phyloP scores from a whole-genome alignment of 2,113 vertebrate species.

The Apus apus region DNA sequence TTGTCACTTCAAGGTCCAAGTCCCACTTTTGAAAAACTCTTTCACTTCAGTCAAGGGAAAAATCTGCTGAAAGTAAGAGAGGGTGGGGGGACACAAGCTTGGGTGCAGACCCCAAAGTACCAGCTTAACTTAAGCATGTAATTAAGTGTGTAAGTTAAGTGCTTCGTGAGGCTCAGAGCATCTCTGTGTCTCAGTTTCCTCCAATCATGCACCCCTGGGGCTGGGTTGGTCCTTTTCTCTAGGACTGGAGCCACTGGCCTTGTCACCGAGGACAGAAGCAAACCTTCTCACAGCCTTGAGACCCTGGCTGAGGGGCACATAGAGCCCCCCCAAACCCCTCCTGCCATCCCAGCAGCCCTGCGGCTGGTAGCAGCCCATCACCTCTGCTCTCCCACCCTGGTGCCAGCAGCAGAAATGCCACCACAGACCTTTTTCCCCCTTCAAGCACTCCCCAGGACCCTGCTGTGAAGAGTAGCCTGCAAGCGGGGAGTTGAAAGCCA shows the following conservation, averaged over 20 bases:
- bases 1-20: not conserved
- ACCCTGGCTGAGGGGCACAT: not conserved
- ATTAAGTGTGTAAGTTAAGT: too few relatives aligned
- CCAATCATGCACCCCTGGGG: fast-evolving
- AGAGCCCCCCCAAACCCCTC: not conserved
- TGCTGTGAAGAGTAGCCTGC: fast-evolving
- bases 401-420: not conserved
- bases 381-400: fast-evolving
- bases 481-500: not conserved
- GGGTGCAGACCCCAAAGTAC: fast-evolving
- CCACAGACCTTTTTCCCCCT: not conserved
- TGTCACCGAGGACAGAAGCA: fast-evolving
- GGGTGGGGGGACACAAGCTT: fast-evolving
- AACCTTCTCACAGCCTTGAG: not conserved
- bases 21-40: not conserved
- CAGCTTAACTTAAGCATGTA: not conserved
- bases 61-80: not conserved
- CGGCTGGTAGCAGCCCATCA: fast-evolving
- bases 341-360: not conserved
- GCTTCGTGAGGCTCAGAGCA: not conserved
- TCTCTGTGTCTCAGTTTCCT: not conserved
- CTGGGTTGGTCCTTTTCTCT: not conserved
- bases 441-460: fast-evolving
- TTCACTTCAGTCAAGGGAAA: not conserved
- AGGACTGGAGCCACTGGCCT: not conserved